A percentile compares a stretch with the other conserved stretches of the same genome.
These are phyloP conservation scores for Prinia subflava DNA, from an alignment of 2,113 vertebrate genomes.

Conservation along the genomic window DNA sequence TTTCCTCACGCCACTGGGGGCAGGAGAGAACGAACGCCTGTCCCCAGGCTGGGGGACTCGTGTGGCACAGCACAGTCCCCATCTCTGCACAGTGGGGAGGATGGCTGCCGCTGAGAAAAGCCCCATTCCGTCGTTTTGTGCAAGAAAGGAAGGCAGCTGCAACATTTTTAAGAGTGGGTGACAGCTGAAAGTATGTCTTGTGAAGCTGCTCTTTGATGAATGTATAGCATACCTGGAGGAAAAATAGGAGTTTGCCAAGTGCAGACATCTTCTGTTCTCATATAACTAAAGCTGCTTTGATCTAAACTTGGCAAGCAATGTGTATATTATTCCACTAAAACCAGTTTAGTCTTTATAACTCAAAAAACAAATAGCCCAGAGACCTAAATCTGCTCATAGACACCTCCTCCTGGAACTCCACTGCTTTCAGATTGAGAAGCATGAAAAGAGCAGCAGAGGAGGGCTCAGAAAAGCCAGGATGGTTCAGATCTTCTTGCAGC, in stretches of 20 bases:
- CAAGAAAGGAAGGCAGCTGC: not conserved
- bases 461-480: accelerated
- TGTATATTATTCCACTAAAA: conserved; percentile 24
- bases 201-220: conserved; percentile 6
- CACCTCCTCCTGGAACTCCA: not conserved
- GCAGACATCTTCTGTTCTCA: conserved; percentile 9
- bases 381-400: conserved; percentile 6
- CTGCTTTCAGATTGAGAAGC: not conserved
- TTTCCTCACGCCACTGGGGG: not conserved
- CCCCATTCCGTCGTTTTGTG: not conserved
- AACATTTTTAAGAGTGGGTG: not conserved
- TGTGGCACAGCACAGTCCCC: not conserved
- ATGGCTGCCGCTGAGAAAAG: not conserved
- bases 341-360: conserved; percentile 15
- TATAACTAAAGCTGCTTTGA: conserved; percentile 29
- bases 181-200: not conserved
- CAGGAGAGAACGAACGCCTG: not conserved
- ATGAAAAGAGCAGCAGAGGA: not conserved
- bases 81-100: accelerated
- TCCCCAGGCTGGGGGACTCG: not conserved
- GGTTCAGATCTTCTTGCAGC: not conserved
- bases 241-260: conserved; percentile 23
- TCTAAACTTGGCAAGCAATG: conserved; percentile 44
- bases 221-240: not conserved
- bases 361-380: conserved; percentile 35